Base-by-base conservation (phyloP, 2,113 vertebrate species). In the Dolichallabes microphthalmus region DNA sequence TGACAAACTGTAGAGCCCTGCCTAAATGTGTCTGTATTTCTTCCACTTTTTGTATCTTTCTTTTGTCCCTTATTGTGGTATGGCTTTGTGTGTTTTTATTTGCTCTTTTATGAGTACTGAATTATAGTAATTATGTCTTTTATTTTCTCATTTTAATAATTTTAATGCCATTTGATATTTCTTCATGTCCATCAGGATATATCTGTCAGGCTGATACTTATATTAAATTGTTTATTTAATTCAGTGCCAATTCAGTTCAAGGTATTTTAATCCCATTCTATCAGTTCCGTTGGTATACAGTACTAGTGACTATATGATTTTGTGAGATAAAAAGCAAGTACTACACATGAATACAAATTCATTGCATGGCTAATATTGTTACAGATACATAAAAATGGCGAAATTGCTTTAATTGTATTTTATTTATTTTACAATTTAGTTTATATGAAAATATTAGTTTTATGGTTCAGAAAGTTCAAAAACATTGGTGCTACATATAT, bases 1-100 rank as follows among this genome's bases (percentile, higher is more conserved):
- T 92, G 93, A 93, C 92, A 92, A 76, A 73, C 85, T 77, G 45
- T 68, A 77, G 55, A 79, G 73, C 73, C 82, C 75, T 69, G 66
- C 69, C 66, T 68, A 85, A 80, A 85, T 68, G 17, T n/a, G 52
- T 69, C 83, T 79, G 57, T 71, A 69, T 61, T n/a, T 20, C 17
- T 39, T 39, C 25, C 25, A 77, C 27, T 27, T 55, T 85, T 25
- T 85, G 15, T 68, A 53, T 76, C 68, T 53, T 30, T 82, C 39
- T 73, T 78, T 79, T 50, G 22, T 76, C 63, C 63, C 45, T 77
- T 39, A 68, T 78, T 78, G 20, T 55, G 61, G 13, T 22, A 71
- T 0, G 50, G 64, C 15, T 77, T 20, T 79, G 19, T 85, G 32
- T 83, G 35, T 22, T 15, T 82, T 83, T 4, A 83, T 7, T 32